These are phyloP conservation scores for Rhamnusium bicolor DNA, from an alignment of 2,888 invertebrate species.

Conservation along the genomic window DNA sequence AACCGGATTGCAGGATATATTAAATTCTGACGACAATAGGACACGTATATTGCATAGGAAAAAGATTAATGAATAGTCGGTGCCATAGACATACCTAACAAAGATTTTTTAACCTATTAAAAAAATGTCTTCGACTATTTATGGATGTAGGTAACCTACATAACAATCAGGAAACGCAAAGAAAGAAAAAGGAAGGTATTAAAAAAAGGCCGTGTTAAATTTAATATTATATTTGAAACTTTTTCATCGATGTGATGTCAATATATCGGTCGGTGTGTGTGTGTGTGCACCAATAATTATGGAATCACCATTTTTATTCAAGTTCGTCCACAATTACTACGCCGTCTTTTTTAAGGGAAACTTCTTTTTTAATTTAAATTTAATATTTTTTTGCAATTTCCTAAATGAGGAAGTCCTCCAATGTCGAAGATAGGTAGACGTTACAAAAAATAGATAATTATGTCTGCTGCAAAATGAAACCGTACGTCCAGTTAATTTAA, in stretches of 20 bases:
- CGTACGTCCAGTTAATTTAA: too few relatives aligned
- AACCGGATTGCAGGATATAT: neutral
- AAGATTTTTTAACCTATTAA: neutral
- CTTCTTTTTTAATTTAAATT: too few relatives aligned
- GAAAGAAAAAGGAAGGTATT: neutral
- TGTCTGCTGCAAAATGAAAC: too few relatives aligned
- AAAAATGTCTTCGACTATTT: neutral
- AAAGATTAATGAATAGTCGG: neutral
- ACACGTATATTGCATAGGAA: neutral
- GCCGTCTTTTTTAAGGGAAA: too few relatives aligned
- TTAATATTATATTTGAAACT: neutral
- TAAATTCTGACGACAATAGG: neutral
- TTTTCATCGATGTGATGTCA: neutral
- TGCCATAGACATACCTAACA: neutral
- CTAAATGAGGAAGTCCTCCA: too few relatives aligned
- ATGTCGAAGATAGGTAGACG: too few relatives aligned
- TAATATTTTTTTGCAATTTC: too few relatives aligned
- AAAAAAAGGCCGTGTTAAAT: neutral
- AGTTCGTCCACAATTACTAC: too few relatives aligned
- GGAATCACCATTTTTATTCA: too few relatives aligned
- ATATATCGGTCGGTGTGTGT: too few relatives aligned
- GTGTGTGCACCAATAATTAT: too few relatives aligned
- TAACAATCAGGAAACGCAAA: neutral
- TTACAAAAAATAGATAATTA: too few relatives aligned
- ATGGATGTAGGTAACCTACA: neutral